Evolutionary conservation across 2,113 vertebrate genomes (phyloP), one percentile per base, ranked within the genome.

Genomic region (Perca flavescens): DNA sequence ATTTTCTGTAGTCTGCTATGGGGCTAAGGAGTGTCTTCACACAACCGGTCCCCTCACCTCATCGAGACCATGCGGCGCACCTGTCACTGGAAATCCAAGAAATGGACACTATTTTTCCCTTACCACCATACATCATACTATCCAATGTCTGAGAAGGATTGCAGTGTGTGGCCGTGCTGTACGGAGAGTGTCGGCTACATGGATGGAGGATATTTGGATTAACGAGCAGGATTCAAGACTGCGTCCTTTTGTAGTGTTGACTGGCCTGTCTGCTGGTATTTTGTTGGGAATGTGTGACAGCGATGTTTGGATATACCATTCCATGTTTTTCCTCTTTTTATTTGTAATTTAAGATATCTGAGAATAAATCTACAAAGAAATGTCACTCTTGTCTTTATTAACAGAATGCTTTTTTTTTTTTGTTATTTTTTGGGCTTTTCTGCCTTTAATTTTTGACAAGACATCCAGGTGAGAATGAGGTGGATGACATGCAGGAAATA

Each of bases 1-100:
- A 5, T 61, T 67, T 80, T 66, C 15, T 89, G 43, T 85, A 96
- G 95, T 87, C 94, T 96, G 87, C 93, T 96, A 1, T 96, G 95
- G 95, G 95, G 94, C 67, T 96, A 86, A 96, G 46, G 76, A 82
- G 21, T 25, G 28, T 52, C 74, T n/a, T 52, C 50, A 56, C 53
- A 34, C 72, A 4, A n/a, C 74, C 47, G 43, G 46, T 75, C 70
- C 34, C 46, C 36, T 52, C 61, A n/a, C 7, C 6, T 61, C 75
- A 40, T 58, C 31, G 4, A 60, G 43, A 80, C 56, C 83, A 88
- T 63, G 74, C 81, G 82, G 86, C 43, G 36, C 65, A 61, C 21
- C 28, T 8, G 14, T 60, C 34, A 28, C 22, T 31, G 34, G 50
- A 86, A 9, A 31, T 49, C 50, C 54, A 21, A 65, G 14, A 87